phyloP scores from a whole-genome alignment of 2,113 vertebrate genomes.

The Sinocyclocheilus grahami region DNA sequence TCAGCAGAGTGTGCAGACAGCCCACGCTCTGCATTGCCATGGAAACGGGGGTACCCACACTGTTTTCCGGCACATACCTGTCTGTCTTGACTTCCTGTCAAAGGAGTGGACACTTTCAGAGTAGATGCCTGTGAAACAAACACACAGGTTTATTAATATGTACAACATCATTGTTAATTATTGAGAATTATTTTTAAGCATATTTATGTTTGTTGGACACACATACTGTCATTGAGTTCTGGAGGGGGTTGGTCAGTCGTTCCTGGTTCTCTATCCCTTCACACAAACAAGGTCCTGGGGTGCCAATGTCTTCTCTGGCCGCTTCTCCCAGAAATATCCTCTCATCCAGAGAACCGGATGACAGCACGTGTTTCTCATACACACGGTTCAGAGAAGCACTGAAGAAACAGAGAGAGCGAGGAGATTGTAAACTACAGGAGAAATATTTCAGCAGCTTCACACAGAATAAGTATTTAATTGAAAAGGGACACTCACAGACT shows the following conservation, averaged over 20 bases:
- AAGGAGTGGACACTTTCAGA: constrained; percentile 81
- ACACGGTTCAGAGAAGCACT: constrained; percentile 89
- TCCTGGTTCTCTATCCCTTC: constrained; percentile 76
- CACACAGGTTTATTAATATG: not conserved
- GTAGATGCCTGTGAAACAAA: constrained; percentile 76
- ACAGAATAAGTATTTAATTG: not conserved
- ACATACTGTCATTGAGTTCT: constrained; percentile 63
- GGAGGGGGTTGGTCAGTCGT: constrained; percentile 57
- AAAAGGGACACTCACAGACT: constrained; percentile 82
- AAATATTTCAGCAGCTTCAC: not conserved
- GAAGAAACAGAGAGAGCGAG: not conserved
- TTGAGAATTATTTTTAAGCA: not conserved
- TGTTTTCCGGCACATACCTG: constrained; percentile 81
- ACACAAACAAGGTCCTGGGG: constrained; percentile 78
- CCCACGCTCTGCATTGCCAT: constrained; percentile 84
- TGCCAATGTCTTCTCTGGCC: constrained; percentile 88
- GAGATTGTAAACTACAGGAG: not conserved
- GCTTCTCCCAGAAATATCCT: constrained; percentile 90
- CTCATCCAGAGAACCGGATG: constrained; percentile 89
- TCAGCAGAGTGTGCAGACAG: constrained; percentile 86
- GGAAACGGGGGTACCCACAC: constrained; percentile 79
- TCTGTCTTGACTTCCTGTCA: constrained; percentile 84
- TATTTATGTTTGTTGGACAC: not conserved
- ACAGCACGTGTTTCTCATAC: constrained; percentile 89
- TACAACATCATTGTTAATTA: not conserved